Base-by-base conservation (phyloP, 53 echinoderm and acorn worm species). In the Apostichopus leukothele region DNA sequence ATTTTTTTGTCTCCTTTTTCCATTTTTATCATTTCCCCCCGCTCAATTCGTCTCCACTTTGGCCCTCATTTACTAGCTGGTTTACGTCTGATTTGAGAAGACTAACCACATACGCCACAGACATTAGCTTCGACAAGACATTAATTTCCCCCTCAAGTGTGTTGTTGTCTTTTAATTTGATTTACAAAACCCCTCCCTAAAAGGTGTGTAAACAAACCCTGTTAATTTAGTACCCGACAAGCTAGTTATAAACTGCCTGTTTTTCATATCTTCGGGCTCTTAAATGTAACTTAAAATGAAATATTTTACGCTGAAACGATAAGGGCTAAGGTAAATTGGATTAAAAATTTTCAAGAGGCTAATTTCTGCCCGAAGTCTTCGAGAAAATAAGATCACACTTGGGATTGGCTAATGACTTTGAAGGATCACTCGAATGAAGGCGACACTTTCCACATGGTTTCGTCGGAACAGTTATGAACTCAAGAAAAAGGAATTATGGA, bases 141-240 rank as follows among this genome's bases (percentile, higher is more conserved):
- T 85, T 85, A 85, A 85, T 85, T 85, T 66, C 14, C 68, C 85
- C 85, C 85, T 85, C 85, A 67, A 85, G 85, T 85, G 51, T 85
- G 67, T 85, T 85, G 85, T 85, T 67, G 23, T 66, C 85, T 16
- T 85, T 57, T 85, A 85, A 85, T 85, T 85, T 68, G 85, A 85
- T 85, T 85, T 85, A 68, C 85, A 85, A 85, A 85, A 85, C 85
- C 66, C 85, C 85, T 85, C 85, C 85, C 85, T 85, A 85, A 85
- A 85, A 85, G 85, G 85, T 85, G 85, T 67, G 85, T 68, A 85
- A 85, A 85, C 85, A 85, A 85, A 85, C 67, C 68, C 68, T 85
- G 68, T 85, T 85, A 63, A 85, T 85, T 85, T 85, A 85, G 67
- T 50, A 67, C 68, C 85, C 68, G 85, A 85, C 85, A 85, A 85